phyloP scores from a whole-genome alignment of 2,113 vertebrate species.

The Pterocles burchelli region DNA sequence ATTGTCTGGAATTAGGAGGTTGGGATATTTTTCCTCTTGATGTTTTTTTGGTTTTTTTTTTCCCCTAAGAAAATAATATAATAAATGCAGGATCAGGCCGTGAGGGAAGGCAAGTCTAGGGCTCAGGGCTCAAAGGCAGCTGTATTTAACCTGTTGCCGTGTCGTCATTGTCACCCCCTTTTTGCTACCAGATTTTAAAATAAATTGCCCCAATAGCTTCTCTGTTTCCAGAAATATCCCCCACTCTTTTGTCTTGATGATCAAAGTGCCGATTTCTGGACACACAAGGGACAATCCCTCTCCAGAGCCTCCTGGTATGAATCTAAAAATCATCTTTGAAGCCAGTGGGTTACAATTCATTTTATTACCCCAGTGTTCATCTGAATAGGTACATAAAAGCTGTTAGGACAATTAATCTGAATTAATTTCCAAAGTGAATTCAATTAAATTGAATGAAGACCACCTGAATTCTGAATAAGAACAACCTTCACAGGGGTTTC shows the following conservation, averaged over 20 bases:
- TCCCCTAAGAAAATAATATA: not conserved
- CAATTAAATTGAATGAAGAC: slow-evolving; percentile 68
- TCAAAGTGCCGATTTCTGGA: not conserved
- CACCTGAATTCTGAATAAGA: slow-evolving; percentile 70
- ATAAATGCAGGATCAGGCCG: not conserved
- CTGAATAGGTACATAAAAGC: slow-evolving; percentile 50
- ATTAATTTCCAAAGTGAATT: slow-evolving; percentile 65
- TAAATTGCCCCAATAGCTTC: not conserved
- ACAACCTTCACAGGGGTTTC: slow-evolving; percentile 61
- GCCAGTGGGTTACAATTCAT: slow-evolving; percentile 32
- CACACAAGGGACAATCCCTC: not conserved
- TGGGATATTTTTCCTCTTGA: not conserved
- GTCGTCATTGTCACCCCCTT: not conserved
- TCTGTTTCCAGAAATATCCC: not conserved
- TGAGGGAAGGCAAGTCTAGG: not conserved
- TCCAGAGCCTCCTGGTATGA: not conserved
- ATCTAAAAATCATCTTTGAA: slow-evolving; percentile 36
- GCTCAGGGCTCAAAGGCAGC: not conserved
- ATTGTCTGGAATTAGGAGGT: slow-evolving; percentile 34
- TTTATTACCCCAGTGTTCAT: slow-evolving; percentile 43
- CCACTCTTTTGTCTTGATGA: not conserved
- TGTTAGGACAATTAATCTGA: slow-evolving; percentile 62
- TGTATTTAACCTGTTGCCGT: not conserved
- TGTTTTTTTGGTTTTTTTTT: too few species aligned
- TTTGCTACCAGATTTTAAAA: not conserved